Evolutionary conservation across 2,113 vertebrate genomes (phyloP).

Genomic region (Archocentrus centrarchus): DNA sequence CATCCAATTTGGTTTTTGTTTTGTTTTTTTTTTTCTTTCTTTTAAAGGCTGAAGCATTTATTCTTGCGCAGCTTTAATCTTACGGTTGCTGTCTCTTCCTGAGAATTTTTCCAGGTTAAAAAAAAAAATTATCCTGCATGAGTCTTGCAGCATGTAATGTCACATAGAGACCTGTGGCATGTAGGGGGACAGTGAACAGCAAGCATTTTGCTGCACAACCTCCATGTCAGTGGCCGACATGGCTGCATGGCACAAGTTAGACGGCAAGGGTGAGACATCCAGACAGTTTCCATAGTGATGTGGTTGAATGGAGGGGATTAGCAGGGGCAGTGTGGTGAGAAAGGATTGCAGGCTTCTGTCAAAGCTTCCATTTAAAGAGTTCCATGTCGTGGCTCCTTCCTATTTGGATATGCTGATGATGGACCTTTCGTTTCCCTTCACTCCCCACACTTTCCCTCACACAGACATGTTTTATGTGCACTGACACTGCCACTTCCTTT

Average conservation of each 20-base stretch:
- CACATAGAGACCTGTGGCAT: neutral
- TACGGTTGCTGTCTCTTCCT: constrained; percentile 5
- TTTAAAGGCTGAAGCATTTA: constrained; percentile 16
- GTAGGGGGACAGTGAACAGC: constrained; percentile 27
- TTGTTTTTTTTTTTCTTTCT: neutral
- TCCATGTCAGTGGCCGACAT: constrained; percentile 59
- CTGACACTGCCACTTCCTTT: neutral
- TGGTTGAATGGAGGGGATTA: constrained; percentile 79
- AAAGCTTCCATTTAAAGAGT: constrained; percentile 71
- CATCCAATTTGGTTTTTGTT: neutral
- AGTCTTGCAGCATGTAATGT: constrained; percentile 26
- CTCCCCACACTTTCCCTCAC: constrained; percentile 5
- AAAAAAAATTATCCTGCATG: constrained; percentile 19
- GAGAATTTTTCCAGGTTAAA: neutral
- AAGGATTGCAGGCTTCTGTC: constrained; percentile 74
- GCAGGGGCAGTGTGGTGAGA: constrained; percentile 72
- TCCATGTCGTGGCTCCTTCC: constrained; percentile 51
- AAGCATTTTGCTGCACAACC: constrained; percentile 60
- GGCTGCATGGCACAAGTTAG: constrained; percentile 73
- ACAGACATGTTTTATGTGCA: neutral
- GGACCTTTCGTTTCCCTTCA: constrained; percentile 36
- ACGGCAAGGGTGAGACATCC: constrained; percentile 72
- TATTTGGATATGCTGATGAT: constrained; percentile 55
- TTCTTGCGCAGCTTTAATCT: constrained; percentile 13
- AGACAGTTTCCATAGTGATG: constrained; percentile 86